A percentile compares a stretch with the other conserved stretches of the same genome.
Evolutionary conservation across 2,113 vertebrate species (phyloP).

Genomic region (Pseudonaja textilis): DNA sequence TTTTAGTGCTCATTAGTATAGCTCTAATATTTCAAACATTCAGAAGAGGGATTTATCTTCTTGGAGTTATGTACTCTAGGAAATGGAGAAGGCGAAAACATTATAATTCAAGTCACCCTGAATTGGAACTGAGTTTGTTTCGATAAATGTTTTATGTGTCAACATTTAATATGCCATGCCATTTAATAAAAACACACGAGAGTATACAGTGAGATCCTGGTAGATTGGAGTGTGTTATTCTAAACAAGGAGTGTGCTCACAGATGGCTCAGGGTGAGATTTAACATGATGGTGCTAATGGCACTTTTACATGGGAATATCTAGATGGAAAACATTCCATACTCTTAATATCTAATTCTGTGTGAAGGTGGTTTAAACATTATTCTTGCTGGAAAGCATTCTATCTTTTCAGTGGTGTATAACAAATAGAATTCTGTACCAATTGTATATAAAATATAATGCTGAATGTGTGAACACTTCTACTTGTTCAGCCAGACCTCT

Average conservation of each 20-base stretch:
- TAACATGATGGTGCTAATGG: conserved; percentile 75
- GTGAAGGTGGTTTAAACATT: background rate
- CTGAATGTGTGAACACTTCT: background rate
- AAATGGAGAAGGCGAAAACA: background rate
- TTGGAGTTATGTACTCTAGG: background rate
- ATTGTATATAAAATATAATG: background rate
- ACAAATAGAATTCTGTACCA: background rate
- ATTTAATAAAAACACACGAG: conserved; percentile 54
- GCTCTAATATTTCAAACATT: background rate
- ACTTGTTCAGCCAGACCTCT: conserved; percentile 6
- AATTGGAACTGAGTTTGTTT: background rate
- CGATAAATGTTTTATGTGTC: background rate
- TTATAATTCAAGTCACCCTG: background rate
- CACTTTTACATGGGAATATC: conserved; percentile 74
- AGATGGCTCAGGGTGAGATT: conserved; percentile 79
- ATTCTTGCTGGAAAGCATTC: background rate
- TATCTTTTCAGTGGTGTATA: background rate
- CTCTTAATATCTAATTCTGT: conserved; percentile 19
- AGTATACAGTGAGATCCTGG: conserved; percentile 54
- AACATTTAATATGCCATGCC: conserved; percentile 30
- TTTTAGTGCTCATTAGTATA: background rate
- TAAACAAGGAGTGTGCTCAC: conserved; percentile 73
- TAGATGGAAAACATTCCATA: conserved; percentile 55
- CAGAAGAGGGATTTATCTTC: background rate
- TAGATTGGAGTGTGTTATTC: conserved; percentile 67